Evolutionary conservation across 2,888 invertebrate species (phyloP).

Genomic region (Tachystola acroxantha): DNA sequence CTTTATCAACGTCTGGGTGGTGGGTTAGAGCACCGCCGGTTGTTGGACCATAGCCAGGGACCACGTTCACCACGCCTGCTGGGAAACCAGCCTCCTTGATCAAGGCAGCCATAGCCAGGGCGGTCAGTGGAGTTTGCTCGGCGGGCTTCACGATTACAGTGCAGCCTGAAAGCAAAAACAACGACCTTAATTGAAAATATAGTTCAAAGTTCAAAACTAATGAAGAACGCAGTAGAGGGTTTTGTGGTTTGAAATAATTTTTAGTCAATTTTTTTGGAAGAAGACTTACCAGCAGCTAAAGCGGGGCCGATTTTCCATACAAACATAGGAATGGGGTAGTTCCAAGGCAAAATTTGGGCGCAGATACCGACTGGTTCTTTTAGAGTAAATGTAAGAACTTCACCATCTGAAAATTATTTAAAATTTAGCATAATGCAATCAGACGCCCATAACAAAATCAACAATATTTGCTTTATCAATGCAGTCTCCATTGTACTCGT

Average conservation of each 20-base stretch:
- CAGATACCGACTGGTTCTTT: conserved; percentile 93
- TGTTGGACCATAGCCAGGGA: conserved; percentile 89
- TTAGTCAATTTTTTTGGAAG: neutral
- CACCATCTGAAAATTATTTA: conserved; percentile 81
- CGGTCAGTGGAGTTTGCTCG: conserved; percentile 95
- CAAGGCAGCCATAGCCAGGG: conserved; percentile 90
- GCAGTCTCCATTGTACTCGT: neutral
- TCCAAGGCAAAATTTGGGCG: conserved; percentile 96
- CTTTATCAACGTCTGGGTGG: conserved; percentile 88
- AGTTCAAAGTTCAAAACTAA: neutral
- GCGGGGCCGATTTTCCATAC: conserved; percentile 95
- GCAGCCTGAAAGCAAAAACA: conserved; percentile 81
- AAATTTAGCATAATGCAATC: too few relatives aligned
- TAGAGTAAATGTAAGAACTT: conserved; percentile 87
- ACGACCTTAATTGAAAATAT: conserved; percentile 6
- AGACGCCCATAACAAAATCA: too few relatives aligned
- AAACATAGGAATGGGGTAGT: conserved; percentile 94
- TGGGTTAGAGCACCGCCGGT: conserved; percentile 86
- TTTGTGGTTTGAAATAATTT: too few relatives aligned
- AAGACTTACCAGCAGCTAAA: conserved; percentile 77
- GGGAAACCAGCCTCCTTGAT: conserved; percentile 94
- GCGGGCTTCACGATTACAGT: conserved; percentile 94
- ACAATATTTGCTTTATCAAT: too few relatives aligned
- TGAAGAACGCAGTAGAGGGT: too few relatives aligned
- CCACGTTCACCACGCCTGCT: conserved; percentile 91